A percentile compares a stretch with the other conserved stretches of the same genome.
Evolutionary conservation across 1,140 invertebrate species (phyloP).

Genomic region (Brachionus plicatilis): DNA sequence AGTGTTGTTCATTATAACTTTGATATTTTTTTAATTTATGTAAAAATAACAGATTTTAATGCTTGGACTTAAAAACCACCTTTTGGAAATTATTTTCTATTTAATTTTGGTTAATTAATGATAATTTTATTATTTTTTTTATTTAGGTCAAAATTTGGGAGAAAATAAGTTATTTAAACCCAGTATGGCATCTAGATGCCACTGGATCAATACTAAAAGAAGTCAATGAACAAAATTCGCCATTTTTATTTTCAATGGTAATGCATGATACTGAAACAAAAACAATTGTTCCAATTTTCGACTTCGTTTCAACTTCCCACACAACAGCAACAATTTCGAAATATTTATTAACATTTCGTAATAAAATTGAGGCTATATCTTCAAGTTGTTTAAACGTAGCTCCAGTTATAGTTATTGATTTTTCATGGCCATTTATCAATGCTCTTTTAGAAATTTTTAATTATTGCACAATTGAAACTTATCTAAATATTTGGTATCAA

Average conservation of each 20-base stretch:
- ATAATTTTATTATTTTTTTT: neutral
- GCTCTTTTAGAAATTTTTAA: neutral
- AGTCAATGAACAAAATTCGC: neutral
- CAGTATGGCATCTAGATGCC: slow-evolving; percentile 14
- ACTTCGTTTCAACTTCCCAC: slow-evolving; percentile 12
- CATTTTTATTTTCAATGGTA: slow-evolving; percentile 8
- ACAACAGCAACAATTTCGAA: neutral
- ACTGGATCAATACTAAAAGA: neutral
- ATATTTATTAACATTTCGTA: neutral
- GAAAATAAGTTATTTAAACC: neutral
- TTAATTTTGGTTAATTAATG: neutral
- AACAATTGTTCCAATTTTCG: slow-evolving; percentile 12
- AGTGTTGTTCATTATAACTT: too few species aligned
- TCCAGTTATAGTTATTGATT: neutral
- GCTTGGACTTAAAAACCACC: too few species aligned
- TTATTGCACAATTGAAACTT: neutral
- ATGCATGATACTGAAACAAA: neutral
- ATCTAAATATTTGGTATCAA: neutral
- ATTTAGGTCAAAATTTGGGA: neutral
- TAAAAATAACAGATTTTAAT: too few species aligned
- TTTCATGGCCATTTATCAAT: slow-evolving; percentile 7
- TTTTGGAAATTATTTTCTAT: too few species aligned
- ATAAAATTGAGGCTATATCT: neutral
- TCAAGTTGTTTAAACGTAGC: neutral
- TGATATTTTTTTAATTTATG: too few species aligned